Percentiles rank a stretch among this genome's conserved stretches.
Evolutionary conservation across 2,113 vertebrate genomes (phyloP).

Genomic region (Montifringilla adamsi): DNA sequence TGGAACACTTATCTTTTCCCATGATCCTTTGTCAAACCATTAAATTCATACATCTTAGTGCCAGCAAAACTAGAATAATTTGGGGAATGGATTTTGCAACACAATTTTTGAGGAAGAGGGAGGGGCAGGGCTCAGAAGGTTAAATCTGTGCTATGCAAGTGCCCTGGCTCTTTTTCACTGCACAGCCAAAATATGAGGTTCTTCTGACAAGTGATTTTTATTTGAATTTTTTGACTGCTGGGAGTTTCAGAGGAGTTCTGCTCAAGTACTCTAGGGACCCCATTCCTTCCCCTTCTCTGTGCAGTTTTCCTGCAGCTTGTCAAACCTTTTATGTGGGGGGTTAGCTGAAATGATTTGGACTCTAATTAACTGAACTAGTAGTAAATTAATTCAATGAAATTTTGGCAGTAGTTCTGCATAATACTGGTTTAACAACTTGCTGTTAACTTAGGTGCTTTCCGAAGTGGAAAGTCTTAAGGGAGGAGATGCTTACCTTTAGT

Average conservation of each 20-base stretch:
- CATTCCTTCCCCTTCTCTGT: not conserved
- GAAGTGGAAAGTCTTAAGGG: not conserved
- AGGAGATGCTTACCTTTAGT: not conserved
- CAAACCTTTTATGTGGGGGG: not conserved
- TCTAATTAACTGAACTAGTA: constrained; percentile 6
- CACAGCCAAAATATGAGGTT: not conserved
- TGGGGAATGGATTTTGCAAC: not conserved
- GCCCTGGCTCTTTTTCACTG: not conserved
- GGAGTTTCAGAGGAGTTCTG: not conserved
- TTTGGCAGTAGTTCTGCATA: not conserved
- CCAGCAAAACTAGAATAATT: not conserved
- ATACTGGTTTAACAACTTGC: not conserved
- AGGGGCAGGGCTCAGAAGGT: not conserved
- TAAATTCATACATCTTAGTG: not conserved
- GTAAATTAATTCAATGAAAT: constrained; percentile 15
- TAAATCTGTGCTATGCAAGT: not conserved
- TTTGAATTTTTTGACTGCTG: not conserved
- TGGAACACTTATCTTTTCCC: not conserved
- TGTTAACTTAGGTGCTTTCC: constrained; percentile 1
- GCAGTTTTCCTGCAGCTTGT: not conserved
- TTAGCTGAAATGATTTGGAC: not conserved
- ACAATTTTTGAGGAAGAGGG: not conserved
- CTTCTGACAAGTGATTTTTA: not conserved
- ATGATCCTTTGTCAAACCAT: not conserved
- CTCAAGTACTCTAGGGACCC: not conserved